Evolutionary conservation across 2,113 vertebrate genomes (phyloP), one percentile per base, ranked within the genome.

Genomic region (Ceyx melanurus): DNA sequence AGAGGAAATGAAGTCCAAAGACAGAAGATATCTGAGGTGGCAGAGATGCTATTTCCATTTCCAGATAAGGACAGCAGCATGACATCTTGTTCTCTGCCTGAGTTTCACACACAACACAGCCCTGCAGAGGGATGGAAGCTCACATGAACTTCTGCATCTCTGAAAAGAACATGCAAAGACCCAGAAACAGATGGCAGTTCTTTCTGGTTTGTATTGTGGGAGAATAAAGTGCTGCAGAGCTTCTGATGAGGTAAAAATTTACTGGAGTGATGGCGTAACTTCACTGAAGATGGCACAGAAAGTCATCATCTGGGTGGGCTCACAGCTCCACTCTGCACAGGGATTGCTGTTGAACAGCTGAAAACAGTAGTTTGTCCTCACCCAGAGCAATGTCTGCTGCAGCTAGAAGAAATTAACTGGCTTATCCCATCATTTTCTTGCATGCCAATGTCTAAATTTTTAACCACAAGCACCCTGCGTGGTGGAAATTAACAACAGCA

Each of bases 401-500:
- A 85, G 46, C 33, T 50, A 92, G 43, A 19, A 94, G 45, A 82
- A 95, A 92, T 81, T 57, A 88, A 82, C 35, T 73, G 81, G 73
- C 46, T 93, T 92, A 67, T n/a, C 67, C 51, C n/a, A 37, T 56
- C 29, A 73, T 29, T 56, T 89, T n/a, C 87, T 79, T 88, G 83
- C 86, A 79, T 70, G 83, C 82, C 81, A 90, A 13, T 29, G 58
- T 82, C 89, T 94, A 92, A 89, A 67, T 85, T 94, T 88, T 93
- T 89, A 93, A 92, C 90, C 92, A 87, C 77, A 90, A 83, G 23
- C 60, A 74, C 23, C 35, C 79, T 60, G 76, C 13, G 5, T 82
- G 92, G 95, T 66, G 75, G 78, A 96, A 96, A 93, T 96, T 76
- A 96, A 76, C 77, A 93, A 89, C 82, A 89, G 66, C 82, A 86